Evolutionary conservation across 2,888 invertebrate genomes (phyloP).

Genomic region (Hedya salicella): DNA sequence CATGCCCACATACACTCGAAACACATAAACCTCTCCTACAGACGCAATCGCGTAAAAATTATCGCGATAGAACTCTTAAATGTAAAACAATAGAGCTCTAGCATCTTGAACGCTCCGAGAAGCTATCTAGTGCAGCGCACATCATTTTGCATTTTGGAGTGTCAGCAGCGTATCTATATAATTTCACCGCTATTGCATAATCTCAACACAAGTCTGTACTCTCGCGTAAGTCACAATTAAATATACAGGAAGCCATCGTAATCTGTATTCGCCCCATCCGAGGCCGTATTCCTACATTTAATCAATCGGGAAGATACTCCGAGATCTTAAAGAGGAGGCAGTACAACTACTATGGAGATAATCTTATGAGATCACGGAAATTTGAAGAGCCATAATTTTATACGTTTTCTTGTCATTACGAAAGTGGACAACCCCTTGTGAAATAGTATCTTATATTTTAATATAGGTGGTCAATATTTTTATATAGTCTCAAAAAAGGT

Average conservation of each 20-base stretch:
- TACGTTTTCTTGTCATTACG: conserved; percentile 10
- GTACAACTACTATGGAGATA: conserved; percentile 20
- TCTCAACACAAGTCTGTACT: not conserved
- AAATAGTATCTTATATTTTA: conserved; percentile 1
- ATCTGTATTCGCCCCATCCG: not conserved
- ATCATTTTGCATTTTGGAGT: conserved; percentile 31
- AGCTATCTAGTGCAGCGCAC: conserved; percentile 21
- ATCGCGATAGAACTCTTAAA: not conserved
- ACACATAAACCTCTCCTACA: no score
- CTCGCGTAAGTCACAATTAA: not conserved
- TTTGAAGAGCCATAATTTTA: conserved; percentile 13
- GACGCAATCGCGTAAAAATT: not conserved
- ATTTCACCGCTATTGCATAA: not conserved
- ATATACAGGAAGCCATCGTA: not conserved
- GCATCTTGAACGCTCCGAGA: conserved; percentile 7
- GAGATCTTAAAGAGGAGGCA: not conserved
- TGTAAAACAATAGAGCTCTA: not conserved
- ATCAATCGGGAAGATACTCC: not conserved
- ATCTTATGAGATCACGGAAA: conserved; percentile 20
- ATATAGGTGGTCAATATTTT: no score
- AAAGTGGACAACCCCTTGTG: conserved; percentile 6
- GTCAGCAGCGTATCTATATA: conserved; percentile 21
- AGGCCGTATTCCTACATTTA: conserved; percentile 11
- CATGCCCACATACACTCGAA: no score
- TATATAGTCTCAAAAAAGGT: no score